Conservation (phyloP, 2,888 invertebrate genomes). For the Dasypogon diadema region DNA sequence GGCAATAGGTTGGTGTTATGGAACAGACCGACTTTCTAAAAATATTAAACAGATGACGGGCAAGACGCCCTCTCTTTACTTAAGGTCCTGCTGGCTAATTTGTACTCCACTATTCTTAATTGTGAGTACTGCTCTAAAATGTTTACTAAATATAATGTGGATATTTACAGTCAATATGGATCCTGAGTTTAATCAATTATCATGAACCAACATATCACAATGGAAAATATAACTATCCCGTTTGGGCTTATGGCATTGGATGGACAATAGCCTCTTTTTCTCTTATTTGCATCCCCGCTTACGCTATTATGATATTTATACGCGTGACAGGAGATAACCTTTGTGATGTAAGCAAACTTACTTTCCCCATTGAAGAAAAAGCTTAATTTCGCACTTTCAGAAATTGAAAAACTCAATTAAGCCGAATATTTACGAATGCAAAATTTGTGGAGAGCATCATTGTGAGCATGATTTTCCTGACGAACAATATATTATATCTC, state of each 20-base stretch:
- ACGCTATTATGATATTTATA: constrained; percentile 79
- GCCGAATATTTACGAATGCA: constrained; percentile 82
- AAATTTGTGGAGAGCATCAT: constrained; percentile 80
- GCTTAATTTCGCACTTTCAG: constrained; percentile 69
- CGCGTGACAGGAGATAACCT: constrained; percentile 79
- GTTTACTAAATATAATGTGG: constrained; percentile 57
- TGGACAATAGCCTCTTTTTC: constrained; percentile 89
- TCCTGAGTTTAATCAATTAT: constrained; percentile 89
- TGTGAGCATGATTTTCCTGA: constrained; percentile 76
- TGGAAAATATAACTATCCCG: constrained; percentile 82
- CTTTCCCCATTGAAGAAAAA: neutral
- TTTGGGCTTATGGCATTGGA: constrained; percentile 87
- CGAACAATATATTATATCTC: constrained; percentile 69
- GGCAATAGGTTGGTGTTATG: constrained; percentile 93
- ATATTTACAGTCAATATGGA: constrained; percentile 80
- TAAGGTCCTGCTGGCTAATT: constrained; percentile 87
- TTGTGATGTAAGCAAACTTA: constrained; percentile 75
- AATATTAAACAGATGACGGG: constrained; percentile 94
- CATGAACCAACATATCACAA: constrained; percentile 87
- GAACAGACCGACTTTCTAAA: constrained; percentile 81
- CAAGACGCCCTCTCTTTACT: constrained; percentile 81
- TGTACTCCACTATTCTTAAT: constrained; percentile 83
- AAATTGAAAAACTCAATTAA: constrained; percentile 81
- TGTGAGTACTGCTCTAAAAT: constrained; percentile 67
- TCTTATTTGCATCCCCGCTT: constrained; percentile 86